Conservation (phyloP, 2,113 vertebrate species). For the Rutilus rutilus region DNA sequence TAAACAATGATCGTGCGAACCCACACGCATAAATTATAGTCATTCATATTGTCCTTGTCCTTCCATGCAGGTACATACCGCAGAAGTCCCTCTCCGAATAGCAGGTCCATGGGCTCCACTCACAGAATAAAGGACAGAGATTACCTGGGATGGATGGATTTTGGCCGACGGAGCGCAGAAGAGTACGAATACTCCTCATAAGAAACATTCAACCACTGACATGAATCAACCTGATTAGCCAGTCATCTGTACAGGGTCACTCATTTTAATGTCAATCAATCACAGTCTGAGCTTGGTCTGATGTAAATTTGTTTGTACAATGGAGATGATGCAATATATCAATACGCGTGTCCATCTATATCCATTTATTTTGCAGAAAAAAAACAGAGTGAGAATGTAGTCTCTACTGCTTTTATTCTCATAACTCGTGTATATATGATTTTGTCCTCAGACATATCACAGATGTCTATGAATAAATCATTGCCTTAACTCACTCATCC, state of each 20-base stretch:
- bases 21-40: background rate
- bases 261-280: slow-evolving; percentile 63
- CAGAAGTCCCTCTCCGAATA: slow-evolving; percentile 78
- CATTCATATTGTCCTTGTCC: background rate
- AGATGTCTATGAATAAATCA: slow-evolving; percentile 54
- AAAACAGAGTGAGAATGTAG: slow-evolving; percentile 48
- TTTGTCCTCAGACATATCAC: slow-evolving; percentile 36
- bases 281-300: slow-evolving; percentile 65
- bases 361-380: slow-evolving; percentile 69
- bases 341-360: slow-evolving; percentile 61
- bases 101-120: slow-evolving; percentile 79
- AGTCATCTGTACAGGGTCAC: slow-evolving; percentile 66
- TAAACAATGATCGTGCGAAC: background rate
- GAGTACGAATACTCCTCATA: slow-evolving; percentile 91
- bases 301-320: slow-evolving; percentile 77
- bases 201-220: slow-evolving; percentile 54
- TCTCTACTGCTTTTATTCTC: slow-evolving; percentile 60
- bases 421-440: slow-evolving; percentile 36
- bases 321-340: slow-evolving; percentile 69
- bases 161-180: slow-evolving; percentile 91
- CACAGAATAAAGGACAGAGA: slow-evolving; percentile 97
- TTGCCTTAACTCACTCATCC: slow-evolving; percentile 51
- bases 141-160: slow-evolving; percentile 99
- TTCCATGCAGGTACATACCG: slow-evolving; percentile 41
- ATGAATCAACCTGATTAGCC: slow-evolving; percentile 33